Evolutionary conservation across 2,113 vertebrate species (phyloP).

Genomic region (Rhabdomys dilectus): DNA sequence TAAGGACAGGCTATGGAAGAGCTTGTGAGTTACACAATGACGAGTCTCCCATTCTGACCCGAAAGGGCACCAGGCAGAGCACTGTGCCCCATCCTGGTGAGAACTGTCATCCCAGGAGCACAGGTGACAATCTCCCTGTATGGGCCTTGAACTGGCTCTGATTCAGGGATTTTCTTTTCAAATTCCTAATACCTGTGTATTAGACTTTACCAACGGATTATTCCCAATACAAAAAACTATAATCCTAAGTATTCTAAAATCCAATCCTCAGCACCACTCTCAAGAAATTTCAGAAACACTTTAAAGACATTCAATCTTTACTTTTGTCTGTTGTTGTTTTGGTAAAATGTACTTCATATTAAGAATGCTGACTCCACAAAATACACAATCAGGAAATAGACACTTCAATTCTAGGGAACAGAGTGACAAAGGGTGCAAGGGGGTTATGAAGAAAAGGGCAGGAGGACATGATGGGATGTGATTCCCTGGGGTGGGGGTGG

Average conservation of each 20-base stretch:
- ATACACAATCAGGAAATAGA: background rate
- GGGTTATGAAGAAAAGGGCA: background rate
- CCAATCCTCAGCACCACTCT: background rate
- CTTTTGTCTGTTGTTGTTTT: constrained; percentile 8
- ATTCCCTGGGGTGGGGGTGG: background rate
- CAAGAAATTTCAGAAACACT: background rate
- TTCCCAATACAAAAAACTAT: background rate
- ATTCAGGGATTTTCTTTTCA: background rate
- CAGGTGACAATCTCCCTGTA: no score
- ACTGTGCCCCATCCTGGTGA: no score
- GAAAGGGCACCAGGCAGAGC: background rate
- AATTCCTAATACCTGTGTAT: background rate
- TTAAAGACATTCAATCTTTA: background rate
- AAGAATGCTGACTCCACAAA: background rate
- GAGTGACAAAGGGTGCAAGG: background rate
- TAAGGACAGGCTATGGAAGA: background rate
- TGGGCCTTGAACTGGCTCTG: background rate
- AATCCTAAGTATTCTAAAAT: background rate
- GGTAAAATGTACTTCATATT: background rate
- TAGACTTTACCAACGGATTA: background rate
- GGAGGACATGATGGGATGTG: background rate
- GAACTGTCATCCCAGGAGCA: background rate
- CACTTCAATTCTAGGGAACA: background rate
- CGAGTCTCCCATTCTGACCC: background rate
- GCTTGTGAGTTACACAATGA: background rate